Conservation (phyloP, 2,888 invertebrate species). For the Tolmerus cingulatus region DNA sequence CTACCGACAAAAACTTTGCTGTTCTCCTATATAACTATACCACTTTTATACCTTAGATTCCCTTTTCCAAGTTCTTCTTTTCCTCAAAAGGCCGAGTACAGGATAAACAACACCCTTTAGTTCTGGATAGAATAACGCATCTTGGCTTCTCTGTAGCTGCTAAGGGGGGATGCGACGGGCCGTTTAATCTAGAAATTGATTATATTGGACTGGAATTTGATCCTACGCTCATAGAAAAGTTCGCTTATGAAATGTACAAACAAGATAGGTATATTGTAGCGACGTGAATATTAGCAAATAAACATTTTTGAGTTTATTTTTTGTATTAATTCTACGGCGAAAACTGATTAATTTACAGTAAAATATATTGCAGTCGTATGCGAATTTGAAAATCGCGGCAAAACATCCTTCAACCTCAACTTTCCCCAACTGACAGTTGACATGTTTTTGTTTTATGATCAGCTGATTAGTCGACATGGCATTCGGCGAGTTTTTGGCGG, state of each 20-base stretch:
- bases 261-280: conserved; percentile 72
- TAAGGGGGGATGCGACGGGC: conserved; percentile 75
- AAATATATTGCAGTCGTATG: no score
- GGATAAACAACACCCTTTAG: conserved; percentile 76
- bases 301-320: background rate
- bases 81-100: conserved; percentile 85
- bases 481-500: background rate
- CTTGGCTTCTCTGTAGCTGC: conserved; percentile 87
- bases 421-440: background rate
- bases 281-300: conserved; percentile 61
- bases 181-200: conserved; percentile 90
- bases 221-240: conserved; percentile 79
- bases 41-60: conserved; percentile 73
- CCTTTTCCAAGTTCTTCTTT: conserved; percentile 91
- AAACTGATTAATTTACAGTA: no score
- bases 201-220: conserved; percentile 89
- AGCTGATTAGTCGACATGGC: background rate
- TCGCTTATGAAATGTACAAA: conserved; percentile 94
- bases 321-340: background rate
- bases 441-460: background rate
- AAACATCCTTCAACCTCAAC: no score
- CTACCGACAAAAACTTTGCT: background rate
- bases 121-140: conserved; percentile 70
- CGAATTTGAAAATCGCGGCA: no score
- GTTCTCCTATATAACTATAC: background rate